These are phyloP conservation scores for Cremastinae sp. DNA, from an alignment of 2,888 invertebrate genomes.

Conservation along the genomic window DNA sequence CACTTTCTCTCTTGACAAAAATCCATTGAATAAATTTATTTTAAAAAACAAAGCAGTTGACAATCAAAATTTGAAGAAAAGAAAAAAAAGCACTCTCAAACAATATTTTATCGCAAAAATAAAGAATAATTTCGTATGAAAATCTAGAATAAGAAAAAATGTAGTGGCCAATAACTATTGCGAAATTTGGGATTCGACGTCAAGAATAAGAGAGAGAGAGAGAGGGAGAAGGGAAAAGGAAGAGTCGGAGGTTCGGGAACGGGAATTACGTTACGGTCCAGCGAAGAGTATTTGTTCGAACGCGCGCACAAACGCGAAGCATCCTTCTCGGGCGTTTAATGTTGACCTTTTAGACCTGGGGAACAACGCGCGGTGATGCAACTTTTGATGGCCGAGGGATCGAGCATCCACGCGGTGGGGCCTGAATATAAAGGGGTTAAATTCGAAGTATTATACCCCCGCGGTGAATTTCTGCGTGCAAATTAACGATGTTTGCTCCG, in stretches of 20 bases:
- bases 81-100: too few species aligned
- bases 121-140: neutral
- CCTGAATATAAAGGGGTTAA: slow-evolving; percentile 34
- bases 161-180: neutral
- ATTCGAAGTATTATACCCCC: slow-evolving; percentile 33
- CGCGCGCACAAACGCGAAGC: slow-evolving; percentile 53
- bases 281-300: slow-evolving; percentile 77
- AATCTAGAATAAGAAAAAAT: too few species aligned
- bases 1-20: too few species aligned
- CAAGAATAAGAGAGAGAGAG: slow-evolving; percentile 45
- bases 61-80: too few species aligned
- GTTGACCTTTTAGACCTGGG: slow-evolving; percentile 79
- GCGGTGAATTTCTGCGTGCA: slow-evolving; percentile 72
- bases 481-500: slow-evolving; percentile 79
- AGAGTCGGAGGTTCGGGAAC: slow-evolving; percentile 60
- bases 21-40: too few species aligned
- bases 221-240: slow-evolving; percentile 49
- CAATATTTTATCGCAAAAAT: too few species aligned
- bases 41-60: too few species aligned
- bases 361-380: slow-evolving; percentile 62
- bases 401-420: neutral
- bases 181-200: too few species aligned
- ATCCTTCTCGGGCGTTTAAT: slow-evolving; percentile 69
- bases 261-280: slow-evolving; percentile 75
- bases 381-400: slow-evolving; percentile 48